Conservation (phyloP, 2,888 invertebrate genomes). For the Ochropleura plecta region DNA sequence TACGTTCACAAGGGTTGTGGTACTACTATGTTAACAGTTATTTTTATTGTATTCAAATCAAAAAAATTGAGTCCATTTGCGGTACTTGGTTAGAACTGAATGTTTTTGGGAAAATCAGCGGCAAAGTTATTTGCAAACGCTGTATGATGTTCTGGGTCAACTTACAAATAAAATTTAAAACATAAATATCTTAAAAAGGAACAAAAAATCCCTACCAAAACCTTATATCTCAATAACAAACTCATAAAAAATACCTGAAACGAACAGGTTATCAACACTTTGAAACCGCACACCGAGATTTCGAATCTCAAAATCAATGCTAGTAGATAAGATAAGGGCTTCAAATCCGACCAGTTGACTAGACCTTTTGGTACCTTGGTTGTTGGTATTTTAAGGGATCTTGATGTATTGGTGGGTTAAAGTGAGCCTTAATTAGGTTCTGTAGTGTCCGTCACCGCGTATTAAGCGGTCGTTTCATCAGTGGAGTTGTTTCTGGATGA, state of each 20-base stretch:
- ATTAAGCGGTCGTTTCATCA: constrained; percentile 89
- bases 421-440: constrained; percentile 87
- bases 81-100: background rate
- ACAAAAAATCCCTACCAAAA: constrained; percentile 49
- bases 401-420: constrained; percentile 70
- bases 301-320: constrained; percentile 87
- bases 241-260: constrained; percentile 65
- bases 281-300: constrained; percentile 87
- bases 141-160: constrained; percentile 20
- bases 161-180: constrained; percentile 18
- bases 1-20: background rate
- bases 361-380: constrained; percentile 61
- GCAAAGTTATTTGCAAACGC: constrained; percentile 18
- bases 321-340: constrained; percentile 86
- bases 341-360: constrained; percentile 71
- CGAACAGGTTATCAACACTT: constrained; percentile 71
- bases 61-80: background rate
- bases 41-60: too few species aligned
- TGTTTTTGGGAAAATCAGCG: background rate
- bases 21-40: too few species aligned
- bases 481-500: constrained; percentile 87
- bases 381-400: constrained; percentile 59
- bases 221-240: constrained; percentile 66
- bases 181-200: constrained; percentile 22
- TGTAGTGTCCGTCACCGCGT: constrained; percentile 87